Evolutionary conservation across 2,113 vertebrate genomes (phyloP), one percentile per base, ranked within the genome.

Genomic region (Triplophysa siluroides): DNA sequence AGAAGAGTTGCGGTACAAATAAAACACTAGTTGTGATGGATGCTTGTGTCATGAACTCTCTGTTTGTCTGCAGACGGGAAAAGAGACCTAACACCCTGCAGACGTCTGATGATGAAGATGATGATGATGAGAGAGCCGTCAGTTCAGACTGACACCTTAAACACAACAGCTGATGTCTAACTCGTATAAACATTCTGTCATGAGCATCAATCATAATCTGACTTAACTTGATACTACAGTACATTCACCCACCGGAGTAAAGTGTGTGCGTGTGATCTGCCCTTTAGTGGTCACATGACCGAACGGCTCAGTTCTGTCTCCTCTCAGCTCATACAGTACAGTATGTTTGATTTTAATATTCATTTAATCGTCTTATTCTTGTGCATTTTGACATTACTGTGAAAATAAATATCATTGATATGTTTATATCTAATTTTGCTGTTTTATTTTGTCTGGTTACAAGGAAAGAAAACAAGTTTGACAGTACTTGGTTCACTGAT

Each of bases 11-110:
- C 29, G 29, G 29, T 29, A 29, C 29, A 29, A 29, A 29, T 4
- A 29, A 4, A 29, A 29, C 4, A 4, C 29, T 29, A 29, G 29
- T 29, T 78, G 68, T 8, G 19, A 43, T 19, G 14, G 50, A 24
- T 33, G 10, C 43, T 6, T 56, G 19, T 10, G 1, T 69, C 13
- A 52, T 29, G 50, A 13, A 23, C 29, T 71, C 14, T 9, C 16
- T 65, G 60, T 76, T 60, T 73, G 7, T 54, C 47, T 23, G 26
- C 83, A 93, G 91, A 73, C 89, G 88, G 2, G 92, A 85, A 74
- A 91, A 83, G 78, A 93, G 90, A 84, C 85, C 88, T 29, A 69
- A 83, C 29, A 52, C 87, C 16, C 72, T 85, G 4, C 92, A 81
- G 79, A 78, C 65, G 9, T 11, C 81, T 71, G 88, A 87, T 43